phyloP scores from a whole-genome alignment of 2,888 invertebrate species.

The Cheilosia vulpina region DNA sequence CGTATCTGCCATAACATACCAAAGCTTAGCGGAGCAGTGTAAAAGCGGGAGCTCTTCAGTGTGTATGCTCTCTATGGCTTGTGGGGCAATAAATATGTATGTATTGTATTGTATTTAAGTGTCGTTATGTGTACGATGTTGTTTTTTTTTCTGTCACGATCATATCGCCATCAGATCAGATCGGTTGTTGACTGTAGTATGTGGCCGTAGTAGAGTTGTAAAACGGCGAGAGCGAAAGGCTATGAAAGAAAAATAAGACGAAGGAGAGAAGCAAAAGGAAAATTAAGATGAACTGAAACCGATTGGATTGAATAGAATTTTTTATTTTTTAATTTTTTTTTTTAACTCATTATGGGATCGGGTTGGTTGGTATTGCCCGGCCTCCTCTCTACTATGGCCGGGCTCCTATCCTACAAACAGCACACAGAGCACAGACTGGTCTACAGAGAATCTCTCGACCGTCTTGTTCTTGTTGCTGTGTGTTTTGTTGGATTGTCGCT shows the following conservation, averaged over 20 bases:
- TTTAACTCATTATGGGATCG: slow-evolving; percentile 61
- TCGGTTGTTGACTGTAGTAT: slow-evolving; percentile 75
- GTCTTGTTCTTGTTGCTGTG: slow-evolving; percentile 62
- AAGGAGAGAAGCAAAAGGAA: slow-evolving; percentile 45
- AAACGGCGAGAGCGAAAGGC: slow-evolving; percentile 66
- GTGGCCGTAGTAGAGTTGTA: slow-evolving; percentile 74
- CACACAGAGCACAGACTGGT: slow-evolving; percentile 62
- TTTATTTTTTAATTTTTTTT: slow-evolving; percentile 28
- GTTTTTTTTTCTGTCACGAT: slow-evolving; percentile 70
- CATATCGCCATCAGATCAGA: slow-evolving; percentile 75
- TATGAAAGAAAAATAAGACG: slow-evolving; percentile 40
- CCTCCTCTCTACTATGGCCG: slow-evolving; percentile 27
- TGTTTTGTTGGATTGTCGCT: slow-evolving; percentile 46
- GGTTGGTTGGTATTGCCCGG: slow-evolving; percentile 57
- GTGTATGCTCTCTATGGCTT: slow-evolving; percentile 53
- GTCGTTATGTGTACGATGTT: slow-evolving; percentile 69
- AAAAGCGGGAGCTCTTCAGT: slow-evolving; percentile 40
- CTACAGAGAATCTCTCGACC: slow-evolving; percentile 64
- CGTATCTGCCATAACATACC: too few relatives aligned
- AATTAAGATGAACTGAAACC: slow-evolving; percentile 73
- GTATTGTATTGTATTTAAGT: slow-evolving; percentile 64
- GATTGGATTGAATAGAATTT: slow-evolving; percentile 73
- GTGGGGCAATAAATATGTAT: slow-evolving; percentile 43
- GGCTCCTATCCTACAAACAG: slow-evolving; percentile 46
- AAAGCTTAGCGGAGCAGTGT: slow-evolving; percentile 45